A percentile compares a stretch with the other conserved stretches of the same genome.
phyloP scores from a whole-genome alignment of 1,140 invertebrate genomes.

The Zaprionus nigranus region DNA sequence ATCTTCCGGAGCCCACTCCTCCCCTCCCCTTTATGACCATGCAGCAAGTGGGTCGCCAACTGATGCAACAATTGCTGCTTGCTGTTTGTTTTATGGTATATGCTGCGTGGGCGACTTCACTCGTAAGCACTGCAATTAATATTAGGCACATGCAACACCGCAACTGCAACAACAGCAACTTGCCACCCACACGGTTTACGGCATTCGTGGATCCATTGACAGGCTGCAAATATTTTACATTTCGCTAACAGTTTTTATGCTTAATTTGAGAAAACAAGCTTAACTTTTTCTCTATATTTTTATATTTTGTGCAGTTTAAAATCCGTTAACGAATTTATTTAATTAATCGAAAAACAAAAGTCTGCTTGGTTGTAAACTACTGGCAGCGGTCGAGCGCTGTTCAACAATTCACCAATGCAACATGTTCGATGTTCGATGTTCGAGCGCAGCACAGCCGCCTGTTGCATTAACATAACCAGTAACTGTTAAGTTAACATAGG shows the following conservation, averaged over 20 bases:
- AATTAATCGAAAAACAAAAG: neutral
- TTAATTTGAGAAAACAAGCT: slow-evolving; percentile 1
- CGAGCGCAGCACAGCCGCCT: slow-evolving; percentile 27
- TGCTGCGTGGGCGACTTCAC: slow-evolving; percentile 58
- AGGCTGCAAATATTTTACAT: slow-evolving; percentile 16
- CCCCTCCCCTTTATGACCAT: neutral
- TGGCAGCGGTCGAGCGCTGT: slow-evolving; percentile 6
- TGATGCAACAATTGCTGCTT: slow-evolving; percentile 58
- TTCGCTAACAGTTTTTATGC: neutral
- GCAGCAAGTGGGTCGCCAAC: slow-evolving; percentile 49
- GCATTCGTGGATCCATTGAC: slow-evolving; percentile 19
- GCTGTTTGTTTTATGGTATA: slow-evolving; percentile 67
- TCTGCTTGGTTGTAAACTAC: neutral
- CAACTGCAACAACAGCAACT: slow-evolving; percentile 24
- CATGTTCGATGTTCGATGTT: slow-evolving; percentile 40
- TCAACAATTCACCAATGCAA: slow-evolving; percentile 50
- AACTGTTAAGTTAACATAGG: slow-evolving; percentile 21
- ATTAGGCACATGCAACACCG: slow-evolving; percentile 59
- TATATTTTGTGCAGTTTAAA: neutral
- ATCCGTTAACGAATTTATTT: neutral
- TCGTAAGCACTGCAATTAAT: slow-evolving; percentile 74
- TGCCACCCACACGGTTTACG: slow-evolving; percentile 33
- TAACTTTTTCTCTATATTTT: neutral
- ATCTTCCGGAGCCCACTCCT: neutral
- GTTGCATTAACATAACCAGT: slow-evolving; percentile 23